These are phyloP conservation scores for Cebidichthys violaceus DNA, from an alignment of 2,113 vertebrate species.

Conservation along the genomic window DNA sequence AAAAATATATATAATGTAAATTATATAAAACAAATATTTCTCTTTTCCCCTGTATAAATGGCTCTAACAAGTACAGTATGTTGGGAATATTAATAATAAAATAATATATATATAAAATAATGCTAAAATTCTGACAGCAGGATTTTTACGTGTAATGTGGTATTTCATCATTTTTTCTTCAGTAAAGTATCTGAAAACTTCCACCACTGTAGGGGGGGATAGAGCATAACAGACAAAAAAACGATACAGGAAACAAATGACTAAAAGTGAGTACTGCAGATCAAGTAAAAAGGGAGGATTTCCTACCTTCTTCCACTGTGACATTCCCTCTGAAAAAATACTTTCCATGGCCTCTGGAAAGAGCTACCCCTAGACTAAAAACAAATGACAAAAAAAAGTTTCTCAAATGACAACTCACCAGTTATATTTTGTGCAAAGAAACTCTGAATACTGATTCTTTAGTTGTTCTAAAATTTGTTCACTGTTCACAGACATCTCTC, in stretches of 20 bases:
- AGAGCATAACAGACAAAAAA: neutral
- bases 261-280: neutral
- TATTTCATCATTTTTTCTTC: neutral
- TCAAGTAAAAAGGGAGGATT: neutral
- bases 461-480: neutral
- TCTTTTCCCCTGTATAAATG: neutral
- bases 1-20: neutral
- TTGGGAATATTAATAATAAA: too few relatives aligned
- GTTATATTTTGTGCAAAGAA: neutral
- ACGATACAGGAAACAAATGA: neutral
- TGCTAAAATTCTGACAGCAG: neutral
- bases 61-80: neutral
- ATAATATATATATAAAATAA: too few relatives aligned
- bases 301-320: constrained; percentile 95
- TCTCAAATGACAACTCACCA: neutral
- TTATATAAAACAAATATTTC: neutral
- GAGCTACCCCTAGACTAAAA: constrained; percentile 94
- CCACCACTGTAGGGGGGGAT: neutral
- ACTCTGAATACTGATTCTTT: neutral
- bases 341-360: constrained; percentile 97
- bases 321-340: constrained; percentile 97
- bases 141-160: neutral
- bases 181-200: neutral
- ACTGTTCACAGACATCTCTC: neutral
- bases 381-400: constrained; percentile 13